These are phyloP conservation scores for Parambassis ranga DNA, from an alignment of 2,797 vertebrate genomes.

Conservation along the genomic window DNA sequence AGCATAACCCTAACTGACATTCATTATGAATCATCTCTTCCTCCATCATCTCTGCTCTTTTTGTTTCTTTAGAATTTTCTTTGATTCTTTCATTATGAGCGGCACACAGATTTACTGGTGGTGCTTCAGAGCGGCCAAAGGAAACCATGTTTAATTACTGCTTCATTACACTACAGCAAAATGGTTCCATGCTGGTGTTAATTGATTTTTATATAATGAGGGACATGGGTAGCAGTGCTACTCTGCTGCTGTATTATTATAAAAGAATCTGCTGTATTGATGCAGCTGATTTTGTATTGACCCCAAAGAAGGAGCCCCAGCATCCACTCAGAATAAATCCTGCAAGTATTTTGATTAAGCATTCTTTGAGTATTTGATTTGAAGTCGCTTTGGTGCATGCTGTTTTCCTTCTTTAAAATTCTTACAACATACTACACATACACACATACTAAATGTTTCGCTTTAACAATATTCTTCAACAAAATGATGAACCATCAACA, in stretches of 20 bases:
- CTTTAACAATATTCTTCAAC: background rate
- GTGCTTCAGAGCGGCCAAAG: slow-evolving; percentile 23
- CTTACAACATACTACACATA: background rate
- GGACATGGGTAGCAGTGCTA: background rate
- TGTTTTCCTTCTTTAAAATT: background rate
- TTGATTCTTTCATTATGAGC: slow-evolving; percentile 8
- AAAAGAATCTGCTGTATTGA: slow-evolving; percentile 22
- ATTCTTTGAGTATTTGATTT: slow-evolving; percentile 2
- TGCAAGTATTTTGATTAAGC: background rate
- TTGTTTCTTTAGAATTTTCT: background rate
- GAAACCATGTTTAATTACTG: slow-evolving; percentile 48
- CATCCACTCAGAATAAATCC: background rate
- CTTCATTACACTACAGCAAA: slow-evolving; percentile 31
- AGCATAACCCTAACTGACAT: background rate
- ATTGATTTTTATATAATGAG: slow-evolving; percentile 57
- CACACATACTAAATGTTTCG: background rate
- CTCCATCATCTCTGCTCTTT: background rate
- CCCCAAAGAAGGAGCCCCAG: background rate
- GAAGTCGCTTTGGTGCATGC: background rate
- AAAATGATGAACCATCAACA: background rate
- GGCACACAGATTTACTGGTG: slow-evolving; percentile 20
- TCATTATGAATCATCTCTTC: slow-evolving; percentile 2
- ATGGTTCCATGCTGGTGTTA: slow-evolving; percentile 39
- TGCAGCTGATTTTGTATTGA: slow-evolving; percentile 11
- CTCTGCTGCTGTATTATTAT: slow-evolving; percentile 17